Base-by-base conservation (phyloP, 23 tunicate species). In the Ascidia mentula region DNA sequence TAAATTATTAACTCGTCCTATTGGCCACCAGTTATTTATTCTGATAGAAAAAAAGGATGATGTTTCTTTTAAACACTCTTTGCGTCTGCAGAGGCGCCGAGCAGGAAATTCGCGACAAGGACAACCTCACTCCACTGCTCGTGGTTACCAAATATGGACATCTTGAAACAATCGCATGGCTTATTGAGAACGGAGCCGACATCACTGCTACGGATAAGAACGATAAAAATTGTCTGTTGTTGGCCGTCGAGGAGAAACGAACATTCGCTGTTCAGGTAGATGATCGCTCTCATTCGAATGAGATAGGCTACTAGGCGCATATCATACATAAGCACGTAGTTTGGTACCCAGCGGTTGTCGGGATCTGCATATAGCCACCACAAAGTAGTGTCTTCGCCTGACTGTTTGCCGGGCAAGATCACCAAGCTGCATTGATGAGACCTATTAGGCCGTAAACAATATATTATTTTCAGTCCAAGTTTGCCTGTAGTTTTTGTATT, bases 181-280 rank as follows among this genome's bases (percentile, higher is more conserved):
- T 92, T 75, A 82, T 92, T 31, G 92, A 92, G 69, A 86, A 86
- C 65, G 90, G 85, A 17, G 97, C 97, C 0, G 97, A 92, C 38
- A 69, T 83, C 34, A 82, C 89, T 31, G 92, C 97, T 12, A 92
- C 88, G 0, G 97, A 92, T 81, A 92, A 92, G 65, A 73, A 92
- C 80, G 97, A 92, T 46, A 87, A 87, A 79, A 92, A 81, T 36
- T 87, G 88, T 60, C 76, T 87, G 40, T 60, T 92, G 85, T 71
- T 92, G 28, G 97, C 97, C 36, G 97, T 87, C 13, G 89, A 87
- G 73, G 97, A 89, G 37, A 88, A 90, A 9, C 69, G 88, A 46
- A 84, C 86, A 22, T 69, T 40, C 8, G 89, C 96, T 8, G 96
- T 90, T 30, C 78, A 84, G 83, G 96, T 90, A 76, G 59, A 61